A percentile compares a stretch with the other conserved stretches of the same genome.
Evolutionary conservation across 2,888 invertebrate species (phyloP).

Genomic region (Agriotes lineatus): DNA sequence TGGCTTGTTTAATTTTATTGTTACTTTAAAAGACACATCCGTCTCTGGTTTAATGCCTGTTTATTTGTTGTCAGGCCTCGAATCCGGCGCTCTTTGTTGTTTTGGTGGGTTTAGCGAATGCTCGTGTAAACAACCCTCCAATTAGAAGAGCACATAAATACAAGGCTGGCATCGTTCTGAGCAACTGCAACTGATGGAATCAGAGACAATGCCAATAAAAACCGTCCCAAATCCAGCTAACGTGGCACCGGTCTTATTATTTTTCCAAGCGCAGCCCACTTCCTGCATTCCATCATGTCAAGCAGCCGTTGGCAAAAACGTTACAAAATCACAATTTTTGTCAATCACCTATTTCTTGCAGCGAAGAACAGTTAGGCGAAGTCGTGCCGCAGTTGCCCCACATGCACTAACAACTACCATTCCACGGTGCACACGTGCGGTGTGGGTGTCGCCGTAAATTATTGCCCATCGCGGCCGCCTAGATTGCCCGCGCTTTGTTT

Average conservation of each 20-base stretch:
- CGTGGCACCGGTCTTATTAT: no score
- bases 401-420: constrained; percentile 37
- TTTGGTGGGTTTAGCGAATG: no score
- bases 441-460: constrained; percentile 21
- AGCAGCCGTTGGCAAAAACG: constrained; percentile 52
- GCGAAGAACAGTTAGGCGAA: constrained; percentile 51
- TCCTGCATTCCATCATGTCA: constrained; percentile 61
- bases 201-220: no score
- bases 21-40: constrained; percentile 31
- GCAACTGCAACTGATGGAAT: no score
- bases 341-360: constrained; percentile 51
- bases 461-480: constrained; percentile 6
- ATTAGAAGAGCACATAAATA: no score
- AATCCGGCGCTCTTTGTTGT: no score
- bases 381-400: constrained; percentile 56
- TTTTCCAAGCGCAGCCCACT: constrained; percentile 45
- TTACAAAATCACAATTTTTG: constrained; percentile 57
- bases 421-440: neutral
- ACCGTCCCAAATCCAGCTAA: no score
- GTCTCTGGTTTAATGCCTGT: constrained; percentile 11
- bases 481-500: neutral
- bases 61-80: constrained; percentile 3
- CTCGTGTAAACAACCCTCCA: no score
- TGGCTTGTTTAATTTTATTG: constrained; percentile 40
- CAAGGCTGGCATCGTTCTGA: no score